Evolutionary conservation across 2,888 invertebrate species (phyloP).

Genomic region (Beris morrisii): DNA sequence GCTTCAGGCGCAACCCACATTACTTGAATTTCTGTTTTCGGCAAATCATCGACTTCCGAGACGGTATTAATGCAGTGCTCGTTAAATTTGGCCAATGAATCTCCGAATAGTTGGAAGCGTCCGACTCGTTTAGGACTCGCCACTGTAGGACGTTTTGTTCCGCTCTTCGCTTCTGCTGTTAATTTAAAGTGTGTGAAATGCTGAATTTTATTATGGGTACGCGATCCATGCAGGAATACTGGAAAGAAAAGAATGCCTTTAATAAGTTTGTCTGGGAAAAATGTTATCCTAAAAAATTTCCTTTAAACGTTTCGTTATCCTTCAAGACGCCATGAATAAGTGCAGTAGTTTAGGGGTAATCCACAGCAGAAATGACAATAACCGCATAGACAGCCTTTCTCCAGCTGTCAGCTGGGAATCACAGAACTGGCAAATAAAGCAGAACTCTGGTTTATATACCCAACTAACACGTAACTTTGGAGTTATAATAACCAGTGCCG

Average conservation of each 20-base stretch:
- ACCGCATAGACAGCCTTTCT: no score
- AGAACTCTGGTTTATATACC: no score
- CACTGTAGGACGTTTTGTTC: constrained; percentile 47
- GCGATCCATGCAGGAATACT: constrained; percentile 71
- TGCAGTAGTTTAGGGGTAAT: no score
- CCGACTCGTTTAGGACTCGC: constrained; percentile 64
- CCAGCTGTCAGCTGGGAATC: no score
- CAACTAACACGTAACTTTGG: no score
- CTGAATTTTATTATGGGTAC: constrained; percentile 66
- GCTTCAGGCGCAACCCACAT: constrained; percentile 88
- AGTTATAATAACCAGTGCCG: no score
- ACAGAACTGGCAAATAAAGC: no score
- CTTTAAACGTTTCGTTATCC: no score
- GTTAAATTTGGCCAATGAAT: constrained; percentile 64
- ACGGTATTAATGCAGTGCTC: constrained; percentile 85
- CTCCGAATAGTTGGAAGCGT: constrained; percentile 70
- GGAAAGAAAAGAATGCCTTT: constrained; percentile 39
- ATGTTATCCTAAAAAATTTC: no score
- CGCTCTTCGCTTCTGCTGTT: constrained; percentile 62
- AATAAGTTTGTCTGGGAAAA: no score
- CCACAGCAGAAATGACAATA: no score
- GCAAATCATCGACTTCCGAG: constrained; percentile 74
- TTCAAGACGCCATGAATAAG: no score
- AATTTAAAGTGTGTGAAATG: constrained; percentile 81
- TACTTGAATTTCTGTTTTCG: constrained; percentile 84